phyloP scores from a whole-genome alignment of 2,888 invertebrate genomes.

The Brenthis hecate region DNA sequence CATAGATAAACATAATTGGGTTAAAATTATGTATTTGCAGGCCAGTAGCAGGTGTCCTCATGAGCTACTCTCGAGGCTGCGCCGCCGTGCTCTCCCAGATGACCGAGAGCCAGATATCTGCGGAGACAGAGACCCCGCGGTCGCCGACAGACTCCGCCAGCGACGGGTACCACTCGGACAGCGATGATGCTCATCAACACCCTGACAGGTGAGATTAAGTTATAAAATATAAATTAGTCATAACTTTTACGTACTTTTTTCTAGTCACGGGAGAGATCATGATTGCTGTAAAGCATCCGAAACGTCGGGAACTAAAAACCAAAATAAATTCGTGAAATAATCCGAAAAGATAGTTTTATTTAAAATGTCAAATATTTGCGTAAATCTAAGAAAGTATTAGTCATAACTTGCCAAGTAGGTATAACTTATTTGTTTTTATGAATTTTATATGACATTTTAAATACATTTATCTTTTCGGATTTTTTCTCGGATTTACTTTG shows the following conservation, averaged over 20 bases:
- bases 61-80: conserved; percentile 89
- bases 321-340: no score
- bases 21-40: conserved; percentile 59
- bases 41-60: conserved; percentile 86
- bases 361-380: no score
- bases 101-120: conserved; percentile 76
- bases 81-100: conserved; percentile 90
- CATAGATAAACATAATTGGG: not conserved
- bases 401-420: not conserved
- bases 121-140: conserved; percentile 76
- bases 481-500: not conserved
- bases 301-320: no score
- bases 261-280: no score
- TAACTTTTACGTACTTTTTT: not conserved
- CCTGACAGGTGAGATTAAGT: conserved; percentile 60
- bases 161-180: conserved; percentile 93
- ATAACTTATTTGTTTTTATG: not conserved
- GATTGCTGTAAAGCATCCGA: no score
- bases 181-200: conserved; percentile 81
- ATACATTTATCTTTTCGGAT: not conserved
- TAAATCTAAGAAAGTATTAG: no score
- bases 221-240: not conserved
- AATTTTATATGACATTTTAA: no score
- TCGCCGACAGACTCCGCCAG: conserved; percentile 81
- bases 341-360: no score